Base-by-base conservation (phyloP, 2,888 invertebrate genomes). In the Creontiades dilutus region DNA sequence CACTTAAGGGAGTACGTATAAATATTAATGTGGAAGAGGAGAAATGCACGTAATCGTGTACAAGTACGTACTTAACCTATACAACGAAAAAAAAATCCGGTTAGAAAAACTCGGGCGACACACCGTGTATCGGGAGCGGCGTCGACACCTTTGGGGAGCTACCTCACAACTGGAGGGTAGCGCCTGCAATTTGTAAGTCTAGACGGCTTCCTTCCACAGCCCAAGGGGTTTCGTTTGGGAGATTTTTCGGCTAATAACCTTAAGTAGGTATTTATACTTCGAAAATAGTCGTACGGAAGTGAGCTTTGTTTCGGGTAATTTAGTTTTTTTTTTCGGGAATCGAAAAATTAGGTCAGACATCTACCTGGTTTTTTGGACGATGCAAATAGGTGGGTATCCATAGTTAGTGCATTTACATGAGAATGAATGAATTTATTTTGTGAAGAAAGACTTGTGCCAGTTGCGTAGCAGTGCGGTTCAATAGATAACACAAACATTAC, bases 21-120 rank as follows among this genome's bases (percentile, higher is more conserved):
- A 82, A 82, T 82, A 82, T 82, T 82, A 82, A 82, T 82, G 82
- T n/a, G 1, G 80, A 46, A 37, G 16, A 28, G 11, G 16, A n/a
- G 16, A 57, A 57, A 57, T n/a, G 19, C 16, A 57, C 16, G n/a
- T 57, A 57, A 57, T 57, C 3, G 2, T 2, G 37, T 37, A 37
- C 37, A 37, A 37, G 37, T 37, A 57, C 57, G 57, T 57, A 16
- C n/a, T 16, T 52, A 37, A 2, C 37, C 7, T 37, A 37, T 37
- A 37, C 7, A 37, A n/a, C n/a, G n/a, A n/a, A n/a, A n/a, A 37
- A 37, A 37, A 37, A 37, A 37, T 37, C 37, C 37, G n/a, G n/a
- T n/a, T 37, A 2, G 37, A 37, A 37, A 37, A 37, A n/a, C n/a
- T n/a, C n/a, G n/a, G n/a, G n/a, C n/a, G n/a, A n/a, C n/a, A n/a